Conservation (phyloP, 2,797 vertebrate genomes). For the Rallus crepitans region DNA sequence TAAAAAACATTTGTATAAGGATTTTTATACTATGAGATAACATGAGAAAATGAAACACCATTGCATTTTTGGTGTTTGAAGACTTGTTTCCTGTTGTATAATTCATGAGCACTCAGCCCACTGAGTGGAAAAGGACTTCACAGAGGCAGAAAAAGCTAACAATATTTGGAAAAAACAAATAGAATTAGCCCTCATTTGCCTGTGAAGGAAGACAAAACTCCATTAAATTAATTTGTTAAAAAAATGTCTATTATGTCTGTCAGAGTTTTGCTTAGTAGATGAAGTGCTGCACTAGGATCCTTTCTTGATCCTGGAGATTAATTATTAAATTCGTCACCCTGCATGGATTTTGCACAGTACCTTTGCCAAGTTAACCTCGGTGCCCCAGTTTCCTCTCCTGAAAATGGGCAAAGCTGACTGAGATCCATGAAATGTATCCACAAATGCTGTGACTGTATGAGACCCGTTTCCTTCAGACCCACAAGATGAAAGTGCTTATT, state of each 20-base stretch:
- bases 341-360: not conserved
- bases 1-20: constrained; percentile 54
- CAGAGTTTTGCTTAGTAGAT: not conserved
- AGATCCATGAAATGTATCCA: not conserved
- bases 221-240: not conserved
- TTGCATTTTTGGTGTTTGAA: constrained; percentile 1
- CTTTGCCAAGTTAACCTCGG: not conserved
- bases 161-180: not conserved
- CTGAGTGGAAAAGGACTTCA: not conserved
- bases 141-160: not conserved
- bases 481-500: not conserved
- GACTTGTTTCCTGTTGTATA: constrained; percentile 4
- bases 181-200: not conserved
- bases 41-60: not conserved
- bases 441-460: not conserved
- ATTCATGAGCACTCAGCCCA: not conserved
- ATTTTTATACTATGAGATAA: constrained; percentile 42
- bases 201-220: not conserved
- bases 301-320: constrained; percentile 9
- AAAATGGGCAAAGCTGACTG: not conserved
- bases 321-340: constrained; percentile 7
- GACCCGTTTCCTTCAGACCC: not conserved
- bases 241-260: not conserved
- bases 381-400: not conserved
- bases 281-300: not conserved